Base-by-base conservation (phyloP, 2,797 vertebrate species). In the Siniperca undulata region DNA sequence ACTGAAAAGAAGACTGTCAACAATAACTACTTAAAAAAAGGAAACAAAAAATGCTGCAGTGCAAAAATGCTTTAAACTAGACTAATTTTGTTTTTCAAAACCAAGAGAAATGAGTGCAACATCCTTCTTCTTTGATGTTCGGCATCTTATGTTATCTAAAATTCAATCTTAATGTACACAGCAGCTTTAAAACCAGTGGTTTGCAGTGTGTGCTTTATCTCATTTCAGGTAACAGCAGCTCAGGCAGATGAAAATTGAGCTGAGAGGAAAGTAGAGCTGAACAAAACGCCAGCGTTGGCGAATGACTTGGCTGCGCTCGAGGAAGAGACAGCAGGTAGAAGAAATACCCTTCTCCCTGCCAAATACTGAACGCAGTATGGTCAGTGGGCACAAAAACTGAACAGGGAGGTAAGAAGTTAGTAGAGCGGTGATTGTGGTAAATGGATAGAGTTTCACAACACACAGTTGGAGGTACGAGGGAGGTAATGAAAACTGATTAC, bases 261-360 rank as follows among this genome's bases (percentile, higher is more conserved):
- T 9, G 59, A 67, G 64, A 67, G 30, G 36, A 85, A 62, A 70
- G 61, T 5, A 46, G 42, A 83, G 68, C 78, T 55, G 60, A 76
- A 67, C 5, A 8, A 78, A 73, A 69, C 7, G 19, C 58, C 48
- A 52, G 40, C 0, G 7, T 30, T 44, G 60, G 61, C 14, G 4
- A 78, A 62, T 9, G 46, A 79, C 53, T 87, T 81, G 77, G 65
- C 73, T 66, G 34, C 0, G 27, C 53, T 53, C 0, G 2, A 56
- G 44, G 24, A 69, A 69, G 70, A 71, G 53, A 77, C 69, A 77
- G 84, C 73, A 80, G 74, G 48, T 36, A 20, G 70, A 83, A 85
- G 48, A 73, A 87, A 83, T 6, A 46, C 24, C 9, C 2, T 9
- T 6, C 58, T 67, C 9, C 42, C 53, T 72, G 83, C 83, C 86